These are phyloP conservation scores for Entomyzon cyanotis DNA, from an alignment of 2,113 vertebrate genomes.

Conservation along the genomic window DNA sequence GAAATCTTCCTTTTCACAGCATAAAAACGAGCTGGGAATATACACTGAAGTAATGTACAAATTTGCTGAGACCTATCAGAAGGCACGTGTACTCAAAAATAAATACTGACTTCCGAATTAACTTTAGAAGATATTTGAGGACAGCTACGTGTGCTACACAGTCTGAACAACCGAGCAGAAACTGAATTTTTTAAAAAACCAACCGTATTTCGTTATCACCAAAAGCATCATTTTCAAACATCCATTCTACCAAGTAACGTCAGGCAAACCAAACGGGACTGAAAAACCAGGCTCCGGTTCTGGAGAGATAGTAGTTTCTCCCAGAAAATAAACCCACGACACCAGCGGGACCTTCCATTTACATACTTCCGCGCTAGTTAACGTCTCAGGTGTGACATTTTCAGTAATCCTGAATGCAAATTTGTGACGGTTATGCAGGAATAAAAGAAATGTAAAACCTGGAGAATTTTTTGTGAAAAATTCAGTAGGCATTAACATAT, in stretches of 20 bases:
- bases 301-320: background rate
- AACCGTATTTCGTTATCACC: background rate
- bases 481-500: background rate
- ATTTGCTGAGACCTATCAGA: background rate
- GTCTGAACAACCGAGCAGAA: background rate
- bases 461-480: background rate
- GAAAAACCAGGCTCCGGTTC: background rate
- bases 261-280: background rate
- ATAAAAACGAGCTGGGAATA: background rate
- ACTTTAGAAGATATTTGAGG: background rate
- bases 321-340: background rate
- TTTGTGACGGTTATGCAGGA: fast-evolving
- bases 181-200: background rate
- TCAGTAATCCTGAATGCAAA: background rate
- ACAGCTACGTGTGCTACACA: background rate
- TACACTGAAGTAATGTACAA: background rate
- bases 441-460: background rate
- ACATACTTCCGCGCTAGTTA: background rate
- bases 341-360: background rate
- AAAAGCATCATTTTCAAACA: background rate
- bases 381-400: background rate
- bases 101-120: background rate
- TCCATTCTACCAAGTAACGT: background rate
- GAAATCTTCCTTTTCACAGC: background rate
- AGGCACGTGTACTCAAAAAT: background rate